A percentile compares a stretch with the other conserved stretches of the same genome.
phyloP scores from a whole-genome alignment of 1,140 invertebrate genomes.

The Pseudomyrmex cubaensis region DNA sequence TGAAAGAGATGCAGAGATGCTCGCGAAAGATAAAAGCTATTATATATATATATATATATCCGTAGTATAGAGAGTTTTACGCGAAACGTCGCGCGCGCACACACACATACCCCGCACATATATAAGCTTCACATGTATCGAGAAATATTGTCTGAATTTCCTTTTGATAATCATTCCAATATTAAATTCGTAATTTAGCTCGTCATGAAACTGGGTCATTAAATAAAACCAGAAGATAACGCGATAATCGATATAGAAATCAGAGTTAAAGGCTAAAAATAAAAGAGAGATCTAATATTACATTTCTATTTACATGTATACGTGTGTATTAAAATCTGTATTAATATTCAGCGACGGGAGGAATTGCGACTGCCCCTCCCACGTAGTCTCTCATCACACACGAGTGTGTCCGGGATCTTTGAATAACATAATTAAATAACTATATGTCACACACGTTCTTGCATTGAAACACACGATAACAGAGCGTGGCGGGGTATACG shows the following conservation, averaged over 20 bases:
- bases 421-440: neutral
- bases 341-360: neutral
- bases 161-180: slow-evolving; percentile 37
- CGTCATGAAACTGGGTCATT: slow-evolving; percentile 51
- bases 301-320: slow-evolving; percentile 27
- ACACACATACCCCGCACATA: neutral
- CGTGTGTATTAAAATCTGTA: neutral
- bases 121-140: neutral
- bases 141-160: slow-evolving; percentile 25
- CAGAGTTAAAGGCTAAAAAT: slow-evolving; percentile 41
- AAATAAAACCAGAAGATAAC: slow-evolving; percentile 48
- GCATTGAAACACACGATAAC: neutral
- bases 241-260: slow-evolving; percentile 34
- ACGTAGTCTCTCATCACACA: no score
- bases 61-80: neutral
- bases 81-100: neutral
- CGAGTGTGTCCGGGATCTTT: no score
- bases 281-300: slow-evolving; percentile 38
- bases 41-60: neutral
- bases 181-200: slow-evolving; percentile 31
- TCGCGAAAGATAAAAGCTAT: slow-evolving; percentile 41
- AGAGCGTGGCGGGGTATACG: neutral
- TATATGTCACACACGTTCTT: slow-evolving; percentile 7
- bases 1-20: slow-evolving; percentile 20
- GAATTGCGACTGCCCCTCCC: no score